These are phyloP conservation scores for Plagodis pulveraria DNA, from an alignment of 2,888 invertebrate genomes.

Conservation along the genomic window DNA sequence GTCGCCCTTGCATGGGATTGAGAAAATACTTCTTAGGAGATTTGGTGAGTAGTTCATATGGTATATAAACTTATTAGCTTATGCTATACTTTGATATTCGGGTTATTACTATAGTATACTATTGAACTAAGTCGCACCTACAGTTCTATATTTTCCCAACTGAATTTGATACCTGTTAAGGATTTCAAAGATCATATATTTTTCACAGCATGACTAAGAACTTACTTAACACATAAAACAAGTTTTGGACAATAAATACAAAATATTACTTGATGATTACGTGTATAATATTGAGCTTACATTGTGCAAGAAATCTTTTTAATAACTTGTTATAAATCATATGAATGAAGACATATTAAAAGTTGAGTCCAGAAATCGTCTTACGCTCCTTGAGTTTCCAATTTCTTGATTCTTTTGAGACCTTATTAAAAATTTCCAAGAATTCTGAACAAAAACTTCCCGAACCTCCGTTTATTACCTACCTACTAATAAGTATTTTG, in stretches of 20 bases:
- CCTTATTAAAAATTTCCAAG: conserved; percentile 28
- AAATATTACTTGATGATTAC: too few relatives aligned
- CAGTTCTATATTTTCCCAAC: too few relatives aligned
- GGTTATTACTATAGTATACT: neutral
- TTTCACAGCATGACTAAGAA: too few relatives aligned
- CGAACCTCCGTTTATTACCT: conserved; percentile 16
- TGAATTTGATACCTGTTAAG: too few relatives aligned
- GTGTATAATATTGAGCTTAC: too few relatives aligned
- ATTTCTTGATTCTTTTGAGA: conserved; percentile 11
- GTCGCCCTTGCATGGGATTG: conserved; percentile 89
- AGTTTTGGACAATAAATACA: too few relatives aligned
- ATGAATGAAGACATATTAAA: conserved; percentile 11
- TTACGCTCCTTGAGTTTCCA: conserved; percentile 10
- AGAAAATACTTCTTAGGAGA: conserved; percentile 86
- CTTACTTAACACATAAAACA: too few relatives aligned
- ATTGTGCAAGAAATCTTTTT: conserved; percentile 1
- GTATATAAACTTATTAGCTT: neutral
- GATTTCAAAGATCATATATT: too few relatives aligned
- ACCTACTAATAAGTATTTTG: conserved; percentile 9
- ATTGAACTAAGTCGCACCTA: neutral
- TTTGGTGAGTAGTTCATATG: conserved; percentile 78
- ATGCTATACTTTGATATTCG: neutral
- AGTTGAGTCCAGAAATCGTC: conserved; percentile 18
- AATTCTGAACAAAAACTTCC: conserved; percentile 18
- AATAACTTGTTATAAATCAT: conserved; percentile 3